Evolutionary conservation across 2,888 invertebrate genomes (phyloP).

Genomic region (Galerucella pusilla): DNA sequence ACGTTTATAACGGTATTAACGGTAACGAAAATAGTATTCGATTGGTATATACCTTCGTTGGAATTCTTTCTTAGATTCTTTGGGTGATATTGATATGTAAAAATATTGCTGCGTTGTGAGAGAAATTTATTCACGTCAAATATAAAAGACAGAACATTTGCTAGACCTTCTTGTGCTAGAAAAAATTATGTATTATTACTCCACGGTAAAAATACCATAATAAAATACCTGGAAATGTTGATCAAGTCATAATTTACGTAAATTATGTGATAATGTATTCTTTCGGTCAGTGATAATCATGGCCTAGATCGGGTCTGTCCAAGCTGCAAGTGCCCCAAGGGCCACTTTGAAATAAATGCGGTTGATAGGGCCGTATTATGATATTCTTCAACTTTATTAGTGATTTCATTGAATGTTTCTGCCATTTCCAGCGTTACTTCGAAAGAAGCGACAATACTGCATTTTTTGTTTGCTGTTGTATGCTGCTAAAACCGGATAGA

Average conservation of each 20-base stretch:
- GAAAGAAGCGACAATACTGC: too few species aligned
- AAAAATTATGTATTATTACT: too few species aligned
- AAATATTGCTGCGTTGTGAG: background rate
- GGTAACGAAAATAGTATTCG: conserved; percentile 29
- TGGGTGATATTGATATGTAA: background rate
- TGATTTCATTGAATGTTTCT: too few species aligned
- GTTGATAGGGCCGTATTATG: too few species aligned
- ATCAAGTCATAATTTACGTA: too few species aligned
- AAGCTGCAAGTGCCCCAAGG: background rate
- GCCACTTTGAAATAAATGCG: background rate
- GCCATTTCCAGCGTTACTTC: too few species aligned
- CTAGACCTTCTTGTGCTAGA: background rate
- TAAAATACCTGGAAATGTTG: too few species aligned
- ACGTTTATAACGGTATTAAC: conserved; percentile 26
- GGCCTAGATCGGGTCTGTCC: background rate
- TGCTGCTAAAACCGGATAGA: too few species aligned
- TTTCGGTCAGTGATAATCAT: background rate
- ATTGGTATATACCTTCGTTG: conserved; percentile 3
- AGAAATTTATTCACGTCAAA: background rate
- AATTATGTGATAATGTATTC: too few species aligned
- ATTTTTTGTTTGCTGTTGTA: too few species aligned
- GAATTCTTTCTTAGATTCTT: conserved; percentile 14
- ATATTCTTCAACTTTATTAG: too few species aligned
- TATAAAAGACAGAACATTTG: background rate
- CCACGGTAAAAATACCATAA: too few species aligned